A percentile compares a stretch with the other conserved stretches of the same genome.
phyloP scores from a whole-genome alignment of 2,888 invertebrate species.

The Emmelina monodactyla region DNA sequence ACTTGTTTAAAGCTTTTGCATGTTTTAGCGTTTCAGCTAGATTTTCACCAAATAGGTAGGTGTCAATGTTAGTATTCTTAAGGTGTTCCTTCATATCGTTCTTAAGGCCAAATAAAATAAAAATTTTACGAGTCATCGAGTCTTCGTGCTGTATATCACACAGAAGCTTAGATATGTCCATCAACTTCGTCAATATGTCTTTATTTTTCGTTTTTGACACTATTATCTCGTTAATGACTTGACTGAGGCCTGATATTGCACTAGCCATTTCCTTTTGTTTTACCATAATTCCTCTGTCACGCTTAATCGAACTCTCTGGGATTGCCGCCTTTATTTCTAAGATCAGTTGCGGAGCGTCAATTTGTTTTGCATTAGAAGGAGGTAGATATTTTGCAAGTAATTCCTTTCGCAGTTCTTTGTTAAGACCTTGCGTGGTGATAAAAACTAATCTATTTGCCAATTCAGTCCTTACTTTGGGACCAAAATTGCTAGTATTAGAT shows the following conservation, averaged over 20 bases:
- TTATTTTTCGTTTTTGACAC: background rate
- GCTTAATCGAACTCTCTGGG: too few relatives aligned
- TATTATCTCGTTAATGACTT: background rate
- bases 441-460: slow-evolving; percentile 4
- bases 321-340: too few relatives aligned
- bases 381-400: slow-evolving; percentile 7
- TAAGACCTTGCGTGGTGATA: slow-evolving; percentile 2
- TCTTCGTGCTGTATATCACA: slow-evolving; percentile 10
- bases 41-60: slow-evolving; percentile 11
- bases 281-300: slow-evolving; percentile 8
- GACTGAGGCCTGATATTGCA: too few relatives aligned
- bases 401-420: slow-evolving; percentile 7
- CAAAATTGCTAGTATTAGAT: slow-evolving; percentile 2
- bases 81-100: slow-evolving; percentile 15
- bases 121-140: slow-evolving; percentile 8
- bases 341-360: slow-evolving; percentile 7
- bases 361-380: too few relatives aligned
- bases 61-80: slow-evolving; percentile 11
- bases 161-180: slow-evolving; percentile 6
- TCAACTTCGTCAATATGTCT: slow-evolving; percentile 3
- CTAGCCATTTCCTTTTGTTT: slow-evolving; percentile 9
- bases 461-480: slow-evolving; percentile 4
- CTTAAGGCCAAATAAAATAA: slow-evolving; percentile 8
- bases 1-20: slow-evolving; percentile 12
- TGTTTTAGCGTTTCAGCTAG: slow-evolving; percentile 12